phyloP scores from a whole-genome alignment of 2,888 invertebrate genomes.

The Euproctis similis region DNA sequence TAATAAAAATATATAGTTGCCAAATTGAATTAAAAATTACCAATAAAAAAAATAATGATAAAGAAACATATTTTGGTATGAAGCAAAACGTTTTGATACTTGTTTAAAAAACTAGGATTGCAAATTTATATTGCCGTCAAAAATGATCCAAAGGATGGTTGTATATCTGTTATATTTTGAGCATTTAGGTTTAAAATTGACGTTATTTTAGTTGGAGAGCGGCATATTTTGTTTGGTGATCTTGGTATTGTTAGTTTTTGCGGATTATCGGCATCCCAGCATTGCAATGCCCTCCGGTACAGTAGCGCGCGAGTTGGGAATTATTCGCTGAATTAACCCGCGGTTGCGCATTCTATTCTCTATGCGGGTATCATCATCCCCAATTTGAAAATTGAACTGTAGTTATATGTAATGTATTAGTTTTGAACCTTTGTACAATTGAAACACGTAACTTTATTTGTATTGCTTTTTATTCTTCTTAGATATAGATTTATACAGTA shows the following conservation, averaged over 20 bases:
- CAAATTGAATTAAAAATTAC: constrained; percentile 71
- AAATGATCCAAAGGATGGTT: too few relatives aligned
- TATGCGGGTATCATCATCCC: constrained; percentile 48
- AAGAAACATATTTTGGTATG: too few relatives aligned
- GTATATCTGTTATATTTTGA: constrained; percentile 13
- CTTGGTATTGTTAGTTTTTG: constrained; percentile 56
- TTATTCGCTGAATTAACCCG: constrained; percentile 64
- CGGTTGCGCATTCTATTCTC: constrained; percentile 43
- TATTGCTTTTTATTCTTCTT: too few relatives aligned
- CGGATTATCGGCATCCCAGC: constrained; percentile 52
- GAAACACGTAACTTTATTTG: constrained; percentile 10
- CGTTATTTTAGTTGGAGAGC: constrained; percentile 6
- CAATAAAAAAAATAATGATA: too few relatives aligned
- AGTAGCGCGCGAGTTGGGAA: constrained; percentile 64
- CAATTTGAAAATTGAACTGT: constrained; percentile 44
- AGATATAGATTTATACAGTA: too few relatives aligned
- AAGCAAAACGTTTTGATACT: too few relatives aligned
- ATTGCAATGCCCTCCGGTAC: constrained; percentile 37
- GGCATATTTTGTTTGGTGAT: constrained; percentile 15
- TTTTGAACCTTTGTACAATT: constrained; percentile 18
- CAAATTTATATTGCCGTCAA: constrained; percentile 3
- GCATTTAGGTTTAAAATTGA: too few relatives aligned
- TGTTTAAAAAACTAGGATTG: too few relatives aligned
- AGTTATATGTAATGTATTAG: too few relatives aligned
- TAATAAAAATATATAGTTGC: constrained; percentile 61